Conservation (phyloP, 1,140 invertebrate species). For the Zaprionus camerounensis region DNA sequence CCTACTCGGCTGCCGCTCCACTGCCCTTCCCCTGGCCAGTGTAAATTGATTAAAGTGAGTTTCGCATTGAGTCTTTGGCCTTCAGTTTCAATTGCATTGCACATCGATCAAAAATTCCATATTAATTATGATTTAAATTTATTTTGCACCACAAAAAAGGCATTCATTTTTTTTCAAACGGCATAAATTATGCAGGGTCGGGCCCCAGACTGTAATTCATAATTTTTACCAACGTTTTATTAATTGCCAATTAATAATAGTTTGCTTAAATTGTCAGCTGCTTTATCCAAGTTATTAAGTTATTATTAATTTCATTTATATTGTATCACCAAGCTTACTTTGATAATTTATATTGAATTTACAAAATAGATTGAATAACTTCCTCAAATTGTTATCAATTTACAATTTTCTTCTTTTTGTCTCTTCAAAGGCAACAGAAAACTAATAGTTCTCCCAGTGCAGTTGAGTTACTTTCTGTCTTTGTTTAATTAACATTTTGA, state of each 20-base stretch:
- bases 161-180: constrained; percentile 27
- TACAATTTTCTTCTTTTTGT: background rate
- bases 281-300: constrained; percentile 20
- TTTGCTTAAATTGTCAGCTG: constrained; percentile 52
- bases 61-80: constrained; percentile 28
- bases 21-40: background rate
- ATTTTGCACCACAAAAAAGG: constrained; percentile 25
- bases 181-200: constrained; percentile 30
- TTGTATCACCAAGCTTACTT: constrained; percentile 30
- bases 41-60: constrained; percentile 43
- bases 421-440: background rate
- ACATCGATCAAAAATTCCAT: constrained; percentile 43
- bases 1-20: background rate
- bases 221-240: constrained; percentile 44
- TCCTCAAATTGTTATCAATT: background rate
- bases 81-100: constrained; percentile 21
- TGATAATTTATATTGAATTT: background rate
- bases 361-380: background rate
- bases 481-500: background rate
- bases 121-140: constrained; percentile 49
- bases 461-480: background rate
- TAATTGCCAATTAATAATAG: constrained; percentile 72
- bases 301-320: background rate
- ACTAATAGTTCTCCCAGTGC: background rate
- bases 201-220: constrained; percentile 13